These are phyloP conservation scores for Centropus bengalensis DNA, from an alignment of 2,113 vertebrate species.

Conservation along the genomic window DNA sequence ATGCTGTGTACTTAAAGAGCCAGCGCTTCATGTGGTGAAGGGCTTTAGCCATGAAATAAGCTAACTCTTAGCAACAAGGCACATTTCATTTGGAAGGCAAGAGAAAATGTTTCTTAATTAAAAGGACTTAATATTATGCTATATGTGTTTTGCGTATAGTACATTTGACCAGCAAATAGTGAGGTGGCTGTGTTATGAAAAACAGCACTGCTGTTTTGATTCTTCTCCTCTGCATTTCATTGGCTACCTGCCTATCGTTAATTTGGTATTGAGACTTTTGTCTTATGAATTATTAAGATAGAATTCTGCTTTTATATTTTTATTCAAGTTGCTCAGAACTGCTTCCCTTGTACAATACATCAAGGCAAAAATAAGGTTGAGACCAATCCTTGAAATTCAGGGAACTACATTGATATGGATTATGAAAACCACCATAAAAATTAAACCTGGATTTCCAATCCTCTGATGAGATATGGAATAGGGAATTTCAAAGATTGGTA, in stretches of 20 bases:
- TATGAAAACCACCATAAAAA: background rate
- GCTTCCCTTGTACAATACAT: conserved; percentile 59
- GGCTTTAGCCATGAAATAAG: conserved; percentile 11
- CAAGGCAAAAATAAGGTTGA: conserved; percentile 17
- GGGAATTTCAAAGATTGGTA: background rate
- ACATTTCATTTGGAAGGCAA: background rate
- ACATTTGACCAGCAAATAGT: background rate
- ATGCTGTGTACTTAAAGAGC: background rate
- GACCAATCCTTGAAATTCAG: background rate
- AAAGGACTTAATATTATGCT: background rate
- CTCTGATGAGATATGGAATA: background rate
- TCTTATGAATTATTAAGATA: conserved; percentile 73
- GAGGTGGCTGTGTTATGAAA: background rate
- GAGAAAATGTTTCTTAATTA: background rate
- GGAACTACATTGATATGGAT: background rate
- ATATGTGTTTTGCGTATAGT: background rate
- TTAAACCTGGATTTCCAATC: background rate
- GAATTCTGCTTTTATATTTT: conserved; percentile 60
- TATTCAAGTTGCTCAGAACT: conserved; percentile 64
- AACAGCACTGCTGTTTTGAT: background rate
- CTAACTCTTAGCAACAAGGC: background rate
- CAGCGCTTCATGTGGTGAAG: conserved; percentile 14
- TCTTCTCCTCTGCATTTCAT: conserved; percentile 21
- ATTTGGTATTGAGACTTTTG: conserved; percentile 65
- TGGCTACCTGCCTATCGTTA: conserved; percentile 65